phyloP scores from a whole-genome alignment of 2,888 invertebrate species.

The Coelopa pilipes region DNA sequence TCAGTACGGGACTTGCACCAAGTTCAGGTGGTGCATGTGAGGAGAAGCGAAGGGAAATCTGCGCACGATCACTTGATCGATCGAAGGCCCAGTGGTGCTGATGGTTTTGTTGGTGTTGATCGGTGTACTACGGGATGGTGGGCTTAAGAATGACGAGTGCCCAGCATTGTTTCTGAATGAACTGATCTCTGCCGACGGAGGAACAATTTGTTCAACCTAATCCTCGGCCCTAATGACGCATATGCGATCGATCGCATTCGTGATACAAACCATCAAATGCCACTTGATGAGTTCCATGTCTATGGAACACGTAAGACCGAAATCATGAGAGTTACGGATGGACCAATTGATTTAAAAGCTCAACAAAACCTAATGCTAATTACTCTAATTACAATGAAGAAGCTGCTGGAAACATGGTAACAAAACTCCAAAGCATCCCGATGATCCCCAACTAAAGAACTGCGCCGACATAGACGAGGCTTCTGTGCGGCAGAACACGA shows the following conservation, averaged over 20 bases:
- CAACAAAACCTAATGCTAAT: slow-evolving; percentile 33
- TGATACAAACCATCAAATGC: slow-evolving; percentile 11
- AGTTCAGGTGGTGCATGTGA: neutral
- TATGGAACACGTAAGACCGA: neutral
- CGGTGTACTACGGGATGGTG: too few species aligned
- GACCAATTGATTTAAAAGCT: slow-evolving; percentile 38
- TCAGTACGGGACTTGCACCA: neutral
- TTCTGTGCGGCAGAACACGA: neutral
- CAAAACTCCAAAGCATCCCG: slow-evolving; percentile 1
- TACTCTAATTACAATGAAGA: neutral
- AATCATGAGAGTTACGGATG: too few species aligned
- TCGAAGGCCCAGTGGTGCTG: too few species aligned
- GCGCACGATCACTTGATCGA: slow-evolving; percentile 5
- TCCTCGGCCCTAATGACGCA: neutral
- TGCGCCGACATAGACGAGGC: neutral
- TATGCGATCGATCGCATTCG: neutral
- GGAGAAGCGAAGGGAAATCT: neutral
- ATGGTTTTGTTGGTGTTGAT: too few species aligned
- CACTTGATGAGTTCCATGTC: neutral
- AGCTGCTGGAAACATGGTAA: slow-evolving; percentile 1
- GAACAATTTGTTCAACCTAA: neutral
- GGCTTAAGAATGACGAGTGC: too few species aligned
- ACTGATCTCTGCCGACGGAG: too few species aligned
- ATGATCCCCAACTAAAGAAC: neutral
- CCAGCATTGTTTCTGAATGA: neutral